Evolutionary conservation across 2,797 vertebrate genomes (phyloP), one percentile per base, ranked within the genome.

Genomic region (Podarcis siculus): DNA sequence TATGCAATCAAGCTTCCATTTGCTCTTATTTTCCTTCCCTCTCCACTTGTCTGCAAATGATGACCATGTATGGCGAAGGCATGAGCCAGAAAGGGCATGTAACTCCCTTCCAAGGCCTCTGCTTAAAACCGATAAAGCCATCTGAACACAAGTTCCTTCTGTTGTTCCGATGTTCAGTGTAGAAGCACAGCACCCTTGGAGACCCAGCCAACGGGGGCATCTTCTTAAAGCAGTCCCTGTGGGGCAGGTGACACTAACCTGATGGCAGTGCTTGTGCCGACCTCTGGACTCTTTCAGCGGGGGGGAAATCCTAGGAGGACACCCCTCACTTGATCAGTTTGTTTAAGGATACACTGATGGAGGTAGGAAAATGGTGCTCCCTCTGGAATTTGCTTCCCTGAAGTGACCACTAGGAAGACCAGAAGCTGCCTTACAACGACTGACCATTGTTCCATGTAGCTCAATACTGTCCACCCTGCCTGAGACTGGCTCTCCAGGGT

Each of bases 31-130:
- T 35, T 76, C 67, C 37, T 69, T 64, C 61, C 25, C 23, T 75
- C 55, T 27, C n/a, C 10, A 8, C 75, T 66, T 79, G 21, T 71
- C 55, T 75, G 32, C 82, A 67, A 73, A 66, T 10, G 25, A 81
- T 85, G 82, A 85, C 87, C 83, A 89, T 85, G 58, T 89, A 89
- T 80, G 87, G 83, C 55, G 83, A 85, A 73, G 25, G n/a, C 73
- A 71, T 67, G 17, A 55, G 61, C 42, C 35, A 78, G 64, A 23
- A 35, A 25, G 58, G n/a, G 32, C 64, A 88, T 39, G 42, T n/a
- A 21, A 45, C 72, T n/a, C 61, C 8, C 39, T 42, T 6, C n/a
- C 8, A 64, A 30, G 35, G 32, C 45, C 30, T 76, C 27, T 39
- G 55, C 37, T 9, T 85, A 64, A 73, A 80, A 6, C 58, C 66